These are phyloP conservation scores for Ceyx erithaca DNA, from an alignment of 2,797 vertebrate species.

Conservation along the genomic window DNA sequence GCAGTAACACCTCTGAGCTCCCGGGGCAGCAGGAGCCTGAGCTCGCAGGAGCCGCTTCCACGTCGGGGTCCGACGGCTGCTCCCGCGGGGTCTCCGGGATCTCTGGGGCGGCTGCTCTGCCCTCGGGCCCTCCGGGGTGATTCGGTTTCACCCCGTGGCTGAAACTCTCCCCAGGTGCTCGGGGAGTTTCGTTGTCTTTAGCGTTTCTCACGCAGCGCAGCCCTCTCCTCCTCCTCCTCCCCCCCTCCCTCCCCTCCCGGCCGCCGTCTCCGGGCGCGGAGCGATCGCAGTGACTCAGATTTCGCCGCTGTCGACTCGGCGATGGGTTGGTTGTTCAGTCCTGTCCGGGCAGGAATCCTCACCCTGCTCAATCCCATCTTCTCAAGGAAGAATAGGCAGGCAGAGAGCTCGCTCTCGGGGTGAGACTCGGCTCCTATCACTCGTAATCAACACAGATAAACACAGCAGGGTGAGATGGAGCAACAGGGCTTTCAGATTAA, in stretches of 20 bases:
- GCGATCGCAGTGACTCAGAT: conserved; percentile 55
- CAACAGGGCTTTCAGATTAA: background rate
- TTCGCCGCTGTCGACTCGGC: conserved; percentile 7
- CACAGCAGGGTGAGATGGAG: background rate
- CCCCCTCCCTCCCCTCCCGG: background rate
- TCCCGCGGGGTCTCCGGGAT: no score
- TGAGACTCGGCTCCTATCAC: background rate
- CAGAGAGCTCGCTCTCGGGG: background rate
- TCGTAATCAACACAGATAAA: background rate
- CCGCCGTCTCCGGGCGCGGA: conserved; percentile 17
- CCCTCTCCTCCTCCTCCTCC: background rate
- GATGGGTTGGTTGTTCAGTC: conserved; percentile 48
- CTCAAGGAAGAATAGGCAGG: conserved; percentile 31
- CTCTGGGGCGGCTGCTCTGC: no score
- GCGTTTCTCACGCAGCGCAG: conserved; percentile 46
- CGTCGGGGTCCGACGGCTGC: no score
- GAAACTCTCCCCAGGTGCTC: conserved; percentile 2
- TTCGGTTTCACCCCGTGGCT: background rate
- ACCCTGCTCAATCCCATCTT: background rate
- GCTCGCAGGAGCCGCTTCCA: background rate
- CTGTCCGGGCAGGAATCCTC: conserved; percentile 69
- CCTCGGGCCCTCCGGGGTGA: no score
- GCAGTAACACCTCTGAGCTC: background rate
- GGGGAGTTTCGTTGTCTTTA: conserved; percentile 51
- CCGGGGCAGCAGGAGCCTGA: background rate